A percentile compares a stretch with the other conserved stretches of the same genome.
These are phyloP conservation scores for Micrasema longulum DNA, from an alignment of 1,140 invertebrate species.

Conservation along the genomic window DNA sequence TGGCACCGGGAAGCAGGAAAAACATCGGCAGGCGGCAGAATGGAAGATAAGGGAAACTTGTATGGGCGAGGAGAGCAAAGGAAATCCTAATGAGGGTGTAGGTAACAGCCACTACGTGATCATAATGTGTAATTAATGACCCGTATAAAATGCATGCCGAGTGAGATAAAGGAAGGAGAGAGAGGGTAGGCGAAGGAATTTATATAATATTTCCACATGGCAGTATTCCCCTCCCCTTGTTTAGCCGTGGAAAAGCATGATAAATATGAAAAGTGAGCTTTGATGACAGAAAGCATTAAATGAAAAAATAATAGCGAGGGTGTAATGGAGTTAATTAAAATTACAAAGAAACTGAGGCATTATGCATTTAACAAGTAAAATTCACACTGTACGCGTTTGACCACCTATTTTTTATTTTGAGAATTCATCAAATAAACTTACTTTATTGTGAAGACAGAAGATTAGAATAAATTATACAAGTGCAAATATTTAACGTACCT, in stretches of 20 bases:
- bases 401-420: too few species aligned
- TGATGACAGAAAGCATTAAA: conserved; percentile 27
- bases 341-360: too few species aligned
- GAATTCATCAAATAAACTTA: too few species aligned
- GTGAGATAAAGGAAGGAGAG: conserved; percentile 25
- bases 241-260: conserved; percentile 5
- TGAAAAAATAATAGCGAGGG: background rate
- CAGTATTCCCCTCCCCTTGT: conserved; percentile 22
- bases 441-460: too few species aligned
- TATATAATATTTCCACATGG: conserved; percentile 32
- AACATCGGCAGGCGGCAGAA: background rate
- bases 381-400: too few species aligned
- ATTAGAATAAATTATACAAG: too few species aligned
- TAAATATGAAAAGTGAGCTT: conserved; percentile 25
- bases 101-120: conserved; percentile 45
- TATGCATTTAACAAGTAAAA: too few species aligned
- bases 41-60: conserved; percentile 13
- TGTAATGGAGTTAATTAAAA: background rate
- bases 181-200: conserved; percentile 26
- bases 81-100: conserved; percentile 40
- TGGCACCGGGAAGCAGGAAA: conserved; percentile 11
- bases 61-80: background rate
- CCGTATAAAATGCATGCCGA: conserved; percentile 48
- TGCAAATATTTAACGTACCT: too few species aligned
- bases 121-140: conserved; percentile 54